These are phyloP conservation scores for Scaeva pyrastri DNA, from an alignment of 2,888 invertebrate genomes.

Conservation along the genomic window DNA sequence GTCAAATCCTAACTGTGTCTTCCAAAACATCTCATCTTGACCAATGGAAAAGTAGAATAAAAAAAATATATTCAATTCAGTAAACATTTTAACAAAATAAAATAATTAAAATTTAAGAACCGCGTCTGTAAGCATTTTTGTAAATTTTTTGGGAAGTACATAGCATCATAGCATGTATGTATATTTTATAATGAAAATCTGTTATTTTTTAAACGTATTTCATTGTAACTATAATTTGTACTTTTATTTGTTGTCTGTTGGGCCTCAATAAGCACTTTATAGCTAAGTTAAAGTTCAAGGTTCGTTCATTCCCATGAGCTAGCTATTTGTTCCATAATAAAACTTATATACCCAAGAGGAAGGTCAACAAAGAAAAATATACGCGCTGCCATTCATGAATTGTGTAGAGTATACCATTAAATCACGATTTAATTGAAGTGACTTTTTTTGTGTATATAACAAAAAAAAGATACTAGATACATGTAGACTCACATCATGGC, in stretches of 20 bases:
- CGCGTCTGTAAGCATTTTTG: background rate
- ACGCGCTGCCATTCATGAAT: constrained; percentile 16
- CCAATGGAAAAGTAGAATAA: no score
- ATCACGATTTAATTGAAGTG: constrained; percentile 57
- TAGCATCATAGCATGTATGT: background rate
- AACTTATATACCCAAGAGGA: constrained; percentile 19
- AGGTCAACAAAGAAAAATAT: constrained; percentile 31
- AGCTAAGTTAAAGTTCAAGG: constrained; percentile 62
- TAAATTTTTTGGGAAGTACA: background rate
- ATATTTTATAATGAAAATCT: no score
- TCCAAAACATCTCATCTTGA: no score
- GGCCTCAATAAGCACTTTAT: background rate
- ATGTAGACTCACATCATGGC: constrained; percentile 31
- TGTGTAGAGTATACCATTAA: constrained; percentile 16
- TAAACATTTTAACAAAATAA: no score
- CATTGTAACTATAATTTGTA: background rate
- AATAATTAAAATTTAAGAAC: no score
- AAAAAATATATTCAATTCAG: no score
- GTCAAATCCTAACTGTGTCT: no score
- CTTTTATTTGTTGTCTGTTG: background rate
- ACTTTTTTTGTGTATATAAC: constrained; percentile 7
- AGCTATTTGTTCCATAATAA: constrained; percentile 14
- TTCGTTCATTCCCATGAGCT: constrained; percentile 38
- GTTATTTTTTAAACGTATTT: background rate
- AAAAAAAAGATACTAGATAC: constrained; percentile 20